Conservation (phyloP, 2,797 vertebrate genomes). For the Triplophysa bombifrons region DNA sequence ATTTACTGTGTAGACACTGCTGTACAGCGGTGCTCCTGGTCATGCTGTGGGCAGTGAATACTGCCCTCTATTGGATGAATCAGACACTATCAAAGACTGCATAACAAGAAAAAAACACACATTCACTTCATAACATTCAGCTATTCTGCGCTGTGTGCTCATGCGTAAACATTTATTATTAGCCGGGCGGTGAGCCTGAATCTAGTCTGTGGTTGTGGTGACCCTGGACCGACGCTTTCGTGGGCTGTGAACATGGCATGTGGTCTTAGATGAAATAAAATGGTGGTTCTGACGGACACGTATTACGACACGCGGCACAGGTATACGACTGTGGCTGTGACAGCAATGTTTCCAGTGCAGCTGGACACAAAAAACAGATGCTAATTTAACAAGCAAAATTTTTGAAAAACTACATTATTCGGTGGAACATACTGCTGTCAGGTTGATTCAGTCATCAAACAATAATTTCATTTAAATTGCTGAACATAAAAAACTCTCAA, state of each 20-base stretch:
- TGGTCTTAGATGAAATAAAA: slow-evolving; percentile 68
- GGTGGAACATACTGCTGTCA: neutral
- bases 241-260: slow-evolving; percentile 58
- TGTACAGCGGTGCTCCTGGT: slow-evolving; percentile 63
- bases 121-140: slow-evolving; percentile 7
- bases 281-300: slow-evolving; percentile 51
- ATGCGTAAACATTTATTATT: neutral
- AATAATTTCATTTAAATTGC: neutral
- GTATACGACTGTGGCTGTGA: slow-evolving; percentile 19
- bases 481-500: neutral
- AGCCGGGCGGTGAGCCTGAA: neutral
- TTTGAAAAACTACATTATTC: neutral
- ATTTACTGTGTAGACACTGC: slow-evolving; percentile 61
- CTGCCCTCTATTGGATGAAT: slow-evolving; percentile 78
- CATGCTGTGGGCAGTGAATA: slow-evolving; percentile 72
- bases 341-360: neutral
- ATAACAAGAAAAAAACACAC: slow-evolving; percentile 5
- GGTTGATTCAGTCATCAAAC: neutral
- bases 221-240: slow-evolving; percentile 9
- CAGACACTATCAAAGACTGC: neutral
- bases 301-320: slow-evolving; percentile 49
- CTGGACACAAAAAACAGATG: neutral
- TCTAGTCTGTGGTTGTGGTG: slow-evolving; percentile 10
- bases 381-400: too few species aligned
- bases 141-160: slow-evolving; percentile 10